Evolutionary conservation across 2,797 vertebrate species (phyloP), one percentile per base, ranked within the genome.

Genomic region (Apogon hyalosoma): DNA sequence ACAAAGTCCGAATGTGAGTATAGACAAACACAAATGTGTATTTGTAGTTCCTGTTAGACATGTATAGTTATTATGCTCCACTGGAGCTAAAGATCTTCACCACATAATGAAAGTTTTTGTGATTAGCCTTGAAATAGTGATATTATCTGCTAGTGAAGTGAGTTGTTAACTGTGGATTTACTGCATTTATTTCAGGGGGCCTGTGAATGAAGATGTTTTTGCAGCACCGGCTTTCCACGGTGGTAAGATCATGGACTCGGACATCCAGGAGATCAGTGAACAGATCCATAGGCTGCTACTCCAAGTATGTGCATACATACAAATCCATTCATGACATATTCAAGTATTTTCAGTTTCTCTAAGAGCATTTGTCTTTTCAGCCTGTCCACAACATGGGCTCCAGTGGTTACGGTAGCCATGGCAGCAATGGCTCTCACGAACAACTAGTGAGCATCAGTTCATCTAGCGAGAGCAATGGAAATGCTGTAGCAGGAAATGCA

Each of bases 181-280:
- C 21, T 50, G 18, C 43, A 6, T 46, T 18, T 70, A 11, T 77
- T 54, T n/a, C 87, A 99, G 97, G 90, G 96, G 96, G 69, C 97
- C 98, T 18, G 94, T 99, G 85, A 99, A 98, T 19, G 97, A 99
- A 92, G 98, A 99, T 2, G 96, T 99, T 46, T 99, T 99, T 75
- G 93, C 94, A 0, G 93, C 90, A 31, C 94, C 91, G 0, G 84
- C 85, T 1, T 90, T 87, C 21, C 85, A 90, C 1, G 96, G 96
- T 79, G 94, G 96, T 15, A 95, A 96, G 88, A 91, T 93, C 46
- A 83, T 92, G 39, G 95, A 95, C 74, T 95, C 96, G 0, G 93
- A 95, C 15, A 90, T 97, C 51, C 96, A 96, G 87, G 96, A 97
- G 82, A 95, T 99, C 47, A 96, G 96, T 0, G 97, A 98, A 78